phyloP scores from a whole-genome alignment of 2,888 invertebrate genomes.

The Hymenopus coronatus region DNA sequence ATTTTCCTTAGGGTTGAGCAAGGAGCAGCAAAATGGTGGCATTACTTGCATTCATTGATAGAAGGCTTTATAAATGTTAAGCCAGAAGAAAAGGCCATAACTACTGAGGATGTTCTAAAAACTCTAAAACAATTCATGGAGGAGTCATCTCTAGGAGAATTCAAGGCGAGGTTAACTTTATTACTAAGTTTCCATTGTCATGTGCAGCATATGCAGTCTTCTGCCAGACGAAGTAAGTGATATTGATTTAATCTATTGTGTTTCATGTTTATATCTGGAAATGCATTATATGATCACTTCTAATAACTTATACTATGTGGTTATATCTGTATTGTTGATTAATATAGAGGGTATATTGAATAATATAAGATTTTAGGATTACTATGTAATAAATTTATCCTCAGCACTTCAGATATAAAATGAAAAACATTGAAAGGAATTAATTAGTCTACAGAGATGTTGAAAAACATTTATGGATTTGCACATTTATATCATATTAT shows the following conservation, averaged over 20 bases:
- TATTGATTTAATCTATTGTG: not conserved
- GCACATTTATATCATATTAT: too few relatives aligned
- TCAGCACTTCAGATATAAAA: too few relatives aligned
- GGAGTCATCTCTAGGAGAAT: slow-evolving; percentile 80
- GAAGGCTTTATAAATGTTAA: slow-evolving; percentile 56
- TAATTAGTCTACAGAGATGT: too few relatives aligned
- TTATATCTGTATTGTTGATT: too few relatives aligned
- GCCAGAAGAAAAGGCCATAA: slow-evolving; percentile 39
- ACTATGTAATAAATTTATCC: too few relatives aligned
- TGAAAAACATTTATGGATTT: too few relatives aligned
- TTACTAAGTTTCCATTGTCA: slow-evolving; percentile 81
- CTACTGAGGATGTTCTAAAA: slow-evolving; percentile 50
- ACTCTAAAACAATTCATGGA: slow-evolving; percentile 80
- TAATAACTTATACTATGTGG: too few relatives aligned
- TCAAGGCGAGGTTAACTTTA: slow-evolving; percentile 70
- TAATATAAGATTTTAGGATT: too few relatives aligned
- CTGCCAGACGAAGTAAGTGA: not conserved
- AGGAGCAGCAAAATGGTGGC: slow-evolving; percentile 84
- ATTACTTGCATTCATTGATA: slow-evolving; percentile 74
- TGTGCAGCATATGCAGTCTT: slow-evolving; percentile 50
- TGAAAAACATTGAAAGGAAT: too few relatives aligned
- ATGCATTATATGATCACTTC: too few relatives aligned
- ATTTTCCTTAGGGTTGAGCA: slow-evolving; percentile 57
- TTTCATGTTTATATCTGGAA: too few relatives aligned
- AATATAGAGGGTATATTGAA: too few relatives aligned